These are phyloP conservation scores for Zapus hudsonius DNA, from an alignment of 2,113 vertebrate species.

Conservation along the genomic window DNA sequence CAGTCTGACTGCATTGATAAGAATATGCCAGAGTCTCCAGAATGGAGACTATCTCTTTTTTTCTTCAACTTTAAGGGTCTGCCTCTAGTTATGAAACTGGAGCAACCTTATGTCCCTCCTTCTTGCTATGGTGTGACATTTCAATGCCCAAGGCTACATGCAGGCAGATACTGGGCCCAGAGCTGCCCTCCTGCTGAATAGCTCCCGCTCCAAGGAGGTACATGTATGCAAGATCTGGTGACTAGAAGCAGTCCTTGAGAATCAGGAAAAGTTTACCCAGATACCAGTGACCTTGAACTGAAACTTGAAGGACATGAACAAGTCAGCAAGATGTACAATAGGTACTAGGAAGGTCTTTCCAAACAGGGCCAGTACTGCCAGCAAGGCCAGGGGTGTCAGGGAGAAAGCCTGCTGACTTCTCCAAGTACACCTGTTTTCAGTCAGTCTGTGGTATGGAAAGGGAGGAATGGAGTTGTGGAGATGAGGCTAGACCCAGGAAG, in stretches of 20 bases:
- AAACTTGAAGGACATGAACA: background rate
- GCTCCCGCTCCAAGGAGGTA: background rate
- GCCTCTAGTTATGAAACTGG: background rate
- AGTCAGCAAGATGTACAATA: background rate
- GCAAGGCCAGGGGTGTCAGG: background rate
- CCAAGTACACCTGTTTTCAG: background rate
- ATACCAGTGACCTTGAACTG: background rate
- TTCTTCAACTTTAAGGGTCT: background rate
- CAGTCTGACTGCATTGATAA: background rate
- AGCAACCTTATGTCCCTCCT: background rate
- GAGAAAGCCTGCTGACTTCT: background rate
- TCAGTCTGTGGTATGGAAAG: background rate
- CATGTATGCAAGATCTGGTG: background rate
- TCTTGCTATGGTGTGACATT: background rate
- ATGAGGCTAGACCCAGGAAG: background rate
- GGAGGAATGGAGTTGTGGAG: background rate
- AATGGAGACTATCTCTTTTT: background rate
- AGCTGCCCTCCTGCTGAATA: background rate
- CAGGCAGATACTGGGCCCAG: background rate
- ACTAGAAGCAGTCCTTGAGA: background rate
- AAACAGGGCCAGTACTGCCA: background rate
- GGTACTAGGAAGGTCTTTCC: background rate
- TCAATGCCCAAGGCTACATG: background rate
- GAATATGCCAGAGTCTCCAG: background rate
- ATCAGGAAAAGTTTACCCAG: background rate